phyloP scores from a whole-genome alignment of 2,113 vertebrate genomes.

The Zosterops hypoxanthus region DNA sequence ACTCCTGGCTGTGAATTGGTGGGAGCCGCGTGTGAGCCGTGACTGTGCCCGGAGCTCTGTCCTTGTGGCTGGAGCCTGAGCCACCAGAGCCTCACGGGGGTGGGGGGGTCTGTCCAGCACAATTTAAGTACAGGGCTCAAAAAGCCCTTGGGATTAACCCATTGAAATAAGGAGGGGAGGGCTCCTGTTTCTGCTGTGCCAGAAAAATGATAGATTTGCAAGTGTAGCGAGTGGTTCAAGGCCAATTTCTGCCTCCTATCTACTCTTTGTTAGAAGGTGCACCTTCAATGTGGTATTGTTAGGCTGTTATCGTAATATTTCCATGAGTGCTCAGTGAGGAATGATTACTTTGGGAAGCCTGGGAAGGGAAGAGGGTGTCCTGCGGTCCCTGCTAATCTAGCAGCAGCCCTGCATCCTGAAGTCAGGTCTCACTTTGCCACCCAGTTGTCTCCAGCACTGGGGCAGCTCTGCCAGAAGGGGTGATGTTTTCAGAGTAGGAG shows the following conservation, averaged over 20 bases:
- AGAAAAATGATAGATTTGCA: background rate
- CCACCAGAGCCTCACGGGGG: fast-evolving
- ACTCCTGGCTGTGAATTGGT: background rate
- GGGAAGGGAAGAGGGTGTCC: background rate
- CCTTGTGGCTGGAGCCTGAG: background rate
- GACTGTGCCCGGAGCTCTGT: fast-evolving
- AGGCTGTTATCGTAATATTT: conserved; percentile 2
- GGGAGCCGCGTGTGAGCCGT: fast-evolving
- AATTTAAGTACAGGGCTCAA: background rate
- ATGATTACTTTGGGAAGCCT: background rate
- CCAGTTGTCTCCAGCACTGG: background rate
- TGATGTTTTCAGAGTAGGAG: background rate
- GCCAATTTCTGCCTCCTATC: background rate
- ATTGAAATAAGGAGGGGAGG: background rate
- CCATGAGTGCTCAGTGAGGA: background rate
- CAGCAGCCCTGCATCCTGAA: background rate
- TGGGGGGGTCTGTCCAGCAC: background rate
- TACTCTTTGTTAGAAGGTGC: background rate
- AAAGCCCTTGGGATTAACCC: background rate
- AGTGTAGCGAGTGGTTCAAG: background rate
- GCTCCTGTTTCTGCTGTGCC: fast-evolving
- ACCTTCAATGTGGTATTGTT: conserved; percentile 20
- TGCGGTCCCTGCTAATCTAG: background rate
- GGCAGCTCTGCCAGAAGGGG: background rate
- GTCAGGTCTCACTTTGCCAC: background rate